Evolutionary conservation across 2,888 invertebrate genomes (phyloP), one percentile per base, ranked within the genome.

Genomic region (Lochmaea capreae): DNA sequence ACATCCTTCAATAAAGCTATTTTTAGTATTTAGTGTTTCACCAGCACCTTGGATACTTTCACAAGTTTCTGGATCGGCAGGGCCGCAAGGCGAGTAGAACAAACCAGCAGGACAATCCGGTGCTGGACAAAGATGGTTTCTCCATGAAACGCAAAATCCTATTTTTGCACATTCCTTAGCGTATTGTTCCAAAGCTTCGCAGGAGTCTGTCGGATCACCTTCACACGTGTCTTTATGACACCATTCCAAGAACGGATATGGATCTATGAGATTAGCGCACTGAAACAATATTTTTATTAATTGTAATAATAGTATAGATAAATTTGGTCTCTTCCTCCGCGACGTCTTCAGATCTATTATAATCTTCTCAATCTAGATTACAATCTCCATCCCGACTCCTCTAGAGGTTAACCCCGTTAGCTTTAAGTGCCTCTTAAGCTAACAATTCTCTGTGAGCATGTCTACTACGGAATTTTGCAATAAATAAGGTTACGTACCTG

Each of bases 111-210:
- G 83, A 77, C 94, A 96, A 0, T 88, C 85, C 0, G 89, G 86
- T 76, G 90, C 91, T 0, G 93, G 93, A 82, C 96, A 96, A 0
- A 92, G 84, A 0, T 87, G 88, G 0, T 87, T 87, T 69, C 94
- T 89, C 95, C 96, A 95, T 80, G 91, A 88, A 1, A 93, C 87
- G 82, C 95, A 95, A n/a, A 95, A 89, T 11, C 93, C 94, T 71
- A 90, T 89, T 14, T 89, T 87, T 14, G 90, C 88, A 81, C 96
- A 96, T 78, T 92, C 93, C 72, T 91, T 89, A 0, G 93, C 94
- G 84, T 95, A 96, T 0, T 92, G 91, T 79, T 92, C 91, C 16
- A 95, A 86, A 0, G 91, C 88, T 18, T 88, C 88, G 82, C 96
- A 96, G 0, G 91, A 88, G 65, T 90, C 89, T 8, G 89, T 89